Percentiles rank a stretch among this genome's conserved stretches.
phyloP scores from a whole-genome alignment of 2,797 vertebrate species.

The Muscicapa striata region DNA sequence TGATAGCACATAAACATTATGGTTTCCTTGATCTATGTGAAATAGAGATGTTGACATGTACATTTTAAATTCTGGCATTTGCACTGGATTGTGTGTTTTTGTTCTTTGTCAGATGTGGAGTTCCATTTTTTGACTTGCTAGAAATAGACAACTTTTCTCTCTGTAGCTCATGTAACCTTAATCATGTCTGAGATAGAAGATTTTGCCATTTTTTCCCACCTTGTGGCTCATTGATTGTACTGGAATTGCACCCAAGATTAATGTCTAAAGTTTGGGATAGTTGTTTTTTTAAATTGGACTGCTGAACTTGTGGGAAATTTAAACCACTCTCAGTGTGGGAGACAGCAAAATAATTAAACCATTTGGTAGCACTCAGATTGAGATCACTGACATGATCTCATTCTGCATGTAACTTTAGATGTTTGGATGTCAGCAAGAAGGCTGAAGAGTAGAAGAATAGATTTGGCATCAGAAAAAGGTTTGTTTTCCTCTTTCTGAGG shows the following conservation, averaged over 20 bases:
- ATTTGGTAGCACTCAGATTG: conserved; percentile 46
- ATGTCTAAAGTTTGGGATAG: not conserved
- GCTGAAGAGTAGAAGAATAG: not conserved
- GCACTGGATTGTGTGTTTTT: not conserved
- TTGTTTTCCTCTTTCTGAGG: not conserved
- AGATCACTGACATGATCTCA: conserved; percentile 55
- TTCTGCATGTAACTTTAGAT: not conserved
- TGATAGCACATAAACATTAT: not conserved
- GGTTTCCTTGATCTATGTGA: not conserved
- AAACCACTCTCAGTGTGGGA: not conserved
- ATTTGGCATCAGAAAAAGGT: not conserved
- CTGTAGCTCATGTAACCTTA: not conserved
- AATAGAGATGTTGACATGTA: not conserved
- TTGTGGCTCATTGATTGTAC: not conserved
- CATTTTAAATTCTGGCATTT: not conserved
- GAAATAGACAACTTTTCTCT: not conserved
- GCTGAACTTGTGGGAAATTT: conserved; percentile 35
- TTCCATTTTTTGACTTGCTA: not conserved
- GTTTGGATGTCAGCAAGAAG: conserved; percentile 37
- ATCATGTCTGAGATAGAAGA: not conserved
- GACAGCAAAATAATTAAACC: conserved; percentile 36
- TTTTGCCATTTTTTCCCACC: not conserved
- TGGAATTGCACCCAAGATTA: not conserved
- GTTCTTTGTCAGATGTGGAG: not conserved
- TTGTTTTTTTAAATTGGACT: conserved; percentile 18